Base-by-base conservation (phyloP, 2,113 vertebrate genomes). In the Mastomys coucha region DNA sequence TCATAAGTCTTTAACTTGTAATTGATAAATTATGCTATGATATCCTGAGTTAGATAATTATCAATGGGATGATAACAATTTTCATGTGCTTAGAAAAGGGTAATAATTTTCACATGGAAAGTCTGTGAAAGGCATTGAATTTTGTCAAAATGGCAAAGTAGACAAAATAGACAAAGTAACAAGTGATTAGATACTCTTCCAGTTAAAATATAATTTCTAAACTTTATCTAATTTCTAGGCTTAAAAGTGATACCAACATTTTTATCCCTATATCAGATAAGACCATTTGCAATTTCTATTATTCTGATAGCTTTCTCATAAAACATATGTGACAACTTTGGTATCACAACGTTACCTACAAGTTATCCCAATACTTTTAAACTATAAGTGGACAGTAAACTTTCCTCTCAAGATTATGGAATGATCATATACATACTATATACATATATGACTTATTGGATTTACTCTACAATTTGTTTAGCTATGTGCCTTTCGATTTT, bases 271-370 rank as follows among this genome's bases (percentile, higher is more conserved):
- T 49, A 33, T 31, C 13, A 42, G 51, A 22, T 67, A 28, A 70
- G 36, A n/a, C 75, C 12, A 4, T 42, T 85, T 10, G 31, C 3
- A 36, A 13, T 65, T 88, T 11, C 31, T 60, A 26, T 72, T 31
- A 5, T 72, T 36, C 26, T 70, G 10, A 56, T 65, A 7, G 53
- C 4, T 58, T 58, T 56, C 53, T 82, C 56, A 10, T 84, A 49
- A 28, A 56, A 89, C 77, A 24, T 56, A n/a, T 84, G 8, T 17
- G 22, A 2, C 65, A 69, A 10, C 24, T 70, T 89, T 60, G 22
- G 45, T 1, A 16, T 42, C 0, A 13, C 2, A 9, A 72, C 16
- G 9, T 56, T 5, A 31, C 28, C 49, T 14, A 0, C 3, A 69
- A 33, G 39, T n/a, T 24, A 39, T 49, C 22, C 22, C 12, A 51